Percentiles rank a stretch among this genome's conserved stretches.
These are phyloP conservation scores for Pipra filicauda DNA, from an alignment of 2,113 vertebrate species.

Conservation along the genomic window DNA sequence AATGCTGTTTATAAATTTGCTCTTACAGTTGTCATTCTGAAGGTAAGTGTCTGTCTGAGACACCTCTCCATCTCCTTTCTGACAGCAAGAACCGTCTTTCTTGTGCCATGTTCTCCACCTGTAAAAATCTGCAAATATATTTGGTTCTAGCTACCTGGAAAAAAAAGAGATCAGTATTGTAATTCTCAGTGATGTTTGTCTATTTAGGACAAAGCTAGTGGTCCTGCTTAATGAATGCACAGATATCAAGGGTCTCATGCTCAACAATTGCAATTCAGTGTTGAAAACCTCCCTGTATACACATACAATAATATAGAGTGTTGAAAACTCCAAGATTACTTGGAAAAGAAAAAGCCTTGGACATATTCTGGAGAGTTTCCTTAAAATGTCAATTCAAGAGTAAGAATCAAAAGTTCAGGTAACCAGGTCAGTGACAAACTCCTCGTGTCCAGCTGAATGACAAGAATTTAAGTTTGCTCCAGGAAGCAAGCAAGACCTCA, in stretches of 20 bases:
- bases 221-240: background rate
- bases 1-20: background rate
- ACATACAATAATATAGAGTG: rapidly evolving
- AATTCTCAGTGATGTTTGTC: background rate
- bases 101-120: background rate
- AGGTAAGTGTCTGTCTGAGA: background rate
- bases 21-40: background rate
- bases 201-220: background rate
- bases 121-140: background rate
- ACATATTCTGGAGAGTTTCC: background rate
- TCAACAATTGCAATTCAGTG: background rate
- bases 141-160: background rate
- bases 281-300: background rate
- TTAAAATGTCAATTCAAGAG: background rate
- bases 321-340: background rate
- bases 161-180: slow-evolving; percentile 18
- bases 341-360: background rate
- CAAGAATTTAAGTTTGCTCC: background rate
- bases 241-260: background rate
- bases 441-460: background rate
- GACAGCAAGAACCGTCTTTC: background rate
- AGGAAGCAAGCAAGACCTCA: background rate
- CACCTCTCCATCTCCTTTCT: background rate
- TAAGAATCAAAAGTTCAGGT: background rate
- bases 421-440: background rate